Evolutionary conservation across 2,797 vertebrate species (phyloP), one percentile per base, ranked within the genome.

Genomic region (Avahi laniger): DNA sequence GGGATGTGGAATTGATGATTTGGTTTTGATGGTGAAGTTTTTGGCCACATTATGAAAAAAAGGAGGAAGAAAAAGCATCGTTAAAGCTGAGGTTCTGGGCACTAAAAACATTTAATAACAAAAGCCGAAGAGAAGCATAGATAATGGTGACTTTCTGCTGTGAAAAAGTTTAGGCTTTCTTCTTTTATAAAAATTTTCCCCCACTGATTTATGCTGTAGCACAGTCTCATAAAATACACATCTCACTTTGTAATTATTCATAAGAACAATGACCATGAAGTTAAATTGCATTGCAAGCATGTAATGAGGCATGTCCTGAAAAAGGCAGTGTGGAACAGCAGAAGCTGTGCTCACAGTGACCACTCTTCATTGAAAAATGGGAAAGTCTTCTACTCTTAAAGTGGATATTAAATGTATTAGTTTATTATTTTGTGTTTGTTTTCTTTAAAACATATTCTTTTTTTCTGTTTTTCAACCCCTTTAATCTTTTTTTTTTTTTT

Each of bases 341-440:
- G 61, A 61, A 59, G 26, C 20, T 48, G 12, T 54, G 11, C 7
- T 30, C 13, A 8, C 18, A 26, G 5, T 63, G 46, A 10, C 28
- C 9, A 2, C 5, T 65, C 14, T 63, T 50, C 41, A 35, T 9
- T 63, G 2, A 43, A 83, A 75, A 75, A 84, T 41, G 26, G 50
- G 43, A 50, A 54, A 54, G 3, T 28, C 12, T 91, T 54, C 24
- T 70, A 26, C 17, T 63, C 26, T 89, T 48, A 48, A 81, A 67
- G 35, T 67, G 7, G 35, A 46, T 33, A 18, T 41, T 33, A 69
- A 57, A 73, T 67, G 22, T 28, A 30, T 69, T 81, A 38, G 13
- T 26, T 82, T 73, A 26, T 75, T 86, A 84, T 30, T 86, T 97
- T 92, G 57, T 76, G 46, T 59, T 78, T 91, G 7, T 48, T 88